Base-by-base conservation (phyloP, 2,797 vertebrate genomes). In the Pseudocheirus occidentalis region DNA sequence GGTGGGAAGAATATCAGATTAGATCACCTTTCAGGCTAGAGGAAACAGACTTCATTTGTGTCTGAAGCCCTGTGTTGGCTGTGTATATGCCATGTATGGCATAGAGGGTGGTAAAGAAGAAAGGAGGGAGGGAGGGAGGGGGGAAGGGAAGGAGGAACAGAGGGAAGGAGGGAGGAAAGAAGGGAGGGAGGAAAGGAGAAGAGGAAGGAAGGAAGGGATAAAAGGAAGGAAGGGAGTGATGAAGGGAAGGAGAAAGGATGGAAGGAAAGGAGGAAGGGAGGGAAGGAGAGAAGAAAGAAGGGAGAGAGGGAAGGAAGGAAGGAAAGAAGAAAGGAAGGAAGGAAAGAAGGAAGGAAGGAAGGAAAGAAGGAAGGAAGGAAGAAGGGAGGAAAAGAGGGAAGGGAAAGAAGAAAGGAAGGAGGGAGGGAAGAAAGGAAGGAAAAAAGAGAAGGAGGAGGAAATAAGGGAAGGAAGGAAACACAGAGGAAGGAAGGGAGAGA, bases 231-330 rank as follows among this genome's bases (percentile, higher is more conserved):
- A 3, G 2, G n/a, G 5, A 54, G 5, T 6, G 4, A 18, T 16
- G 14, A 10, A n/a, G 14, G 34, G 34, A 66, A 1, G 1, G n/a
- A 59, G 24, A 4, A 18, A 7, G n/a, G 5, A 18, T 21, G 5
- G n/a, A 40, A 66, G 34, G 34, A 21, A 0, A 1, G 18, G 24
- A 24, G 10, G 18, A 27, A 46, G 0, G 7, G 7, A 81, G 21
- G 21, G 7, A 24, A 3, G n/a, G 0, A 21, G 6, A 5, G n/a
- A 0, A 18, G n/a, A n/a, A 24, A 0, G 16, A 40, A 24, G 1
- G 7, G 2, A 46, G 16, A n/a, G 0, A 46, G 6, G 16, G 0
- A 24, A 0, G 6, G n/a, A 46, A 1, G n/a, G 4, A 66, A 0
- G 66, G 13, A 16, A 9, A 16, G 4, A 7, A 21, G 5, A 34